A percentile compares a stretch with the other conserved stretches of the same genome.
Evolutionary conservation across 1,140 invertebrate species (phyloP).

Genomic region (Sycophaga agraensis): DNA sequence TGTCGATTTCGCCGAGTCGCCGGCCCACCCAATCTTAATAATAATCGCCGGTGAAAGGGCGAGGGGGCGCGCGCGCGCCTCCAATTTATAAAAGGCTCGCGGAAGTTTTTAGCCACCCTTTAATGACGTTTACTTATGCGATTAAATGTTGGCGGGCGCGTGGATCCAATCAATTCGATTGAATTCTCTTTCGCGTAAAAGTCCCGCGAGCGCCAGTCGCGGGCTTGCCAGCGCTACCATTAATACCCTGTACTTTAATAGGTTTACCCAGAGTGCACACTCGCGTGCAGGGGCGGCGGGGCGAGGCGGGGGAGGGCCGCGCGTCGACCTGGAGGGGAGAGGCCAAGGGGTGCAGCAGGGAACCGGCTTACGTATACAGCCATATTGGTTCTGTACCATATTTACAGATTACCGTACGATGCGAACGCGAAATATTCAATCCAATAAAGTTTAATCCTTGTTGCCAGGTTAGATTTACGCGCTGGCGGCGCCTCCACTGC

Average conservation of each 20-base stretch:
- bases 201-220: not conserved
- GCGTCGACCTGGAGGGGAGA: too few species aligned
- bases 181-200: slow-evolving; percentile 15
- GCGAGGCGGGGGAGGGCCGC: not conserved
- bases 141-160: slow-evolving; percentile 5
- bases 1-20: too few species aligned
- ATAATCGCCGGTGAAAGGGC: not conserved
- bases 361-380: slow-evolving; percentile 3
- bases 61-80: too few species aligned
- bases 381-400: slow-evolving; percentile 33
- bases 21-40: not conserved
- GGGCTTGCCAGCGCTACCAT: slow-evolving; percentile 20
- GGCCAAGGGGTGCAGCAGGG: not conserved
- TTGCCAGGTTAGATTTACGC: slow-evolving; percentile 25
- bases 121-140: not conserved
- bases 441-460: slow-evolving; percentile 36
- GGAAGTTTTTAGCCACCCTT: not conserved
- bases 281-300: not conserved
- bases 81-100: too few species aligned
- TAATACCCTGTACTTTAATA: slow-evolving; percentile 36
- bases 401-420: slow-evolving; percentile 33
- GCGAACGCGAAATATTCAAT: slow-evolving; percentile 33
- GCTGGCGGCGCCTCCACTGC: not conserved
- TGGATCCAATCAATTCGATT: slow-evolving; percentile 15
- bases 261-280: slow-evolving; percentile 26